Conservation (phyloP, 2,113 vertebrate species). For the Aegithalos caudatus region DNA sequence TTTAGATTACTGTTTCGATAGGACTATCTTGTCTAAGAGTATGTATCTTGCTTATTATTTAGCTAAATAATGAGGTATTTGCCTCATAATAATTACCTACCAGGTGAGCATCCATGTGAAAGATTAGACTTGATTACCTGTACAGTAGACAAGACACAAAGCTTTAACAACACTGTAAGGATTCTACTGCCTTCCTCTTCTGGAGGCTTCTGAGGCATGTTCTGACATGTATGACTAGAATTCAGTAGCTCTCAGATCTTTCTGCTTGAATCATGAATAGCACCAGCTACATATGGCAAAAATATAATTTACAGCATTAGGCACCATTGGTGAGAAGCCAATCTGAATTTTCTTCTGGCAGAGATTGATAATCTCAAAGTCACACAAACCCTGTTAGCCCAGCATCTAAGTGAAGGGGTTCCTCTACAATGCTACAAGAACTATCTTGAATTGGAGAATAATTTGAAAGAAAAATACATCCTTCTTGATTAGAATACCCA, state of each 20-base stretch:
- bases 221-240: neutral
- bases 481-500: neutral
- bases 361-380: neutral
- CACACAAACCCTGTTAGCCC: neutral
- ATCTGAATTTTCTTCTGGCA: neutral
- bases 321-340: neutral
- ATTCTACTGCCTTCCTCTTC: neutral
- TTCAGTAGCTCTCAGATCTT: neutral
- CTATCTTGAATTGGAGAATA: neutral
- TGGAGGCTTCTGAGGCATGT: neutral
- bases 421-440: neutral
- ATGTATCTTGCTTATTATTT: neutral
- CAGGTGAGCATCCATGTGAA: neutral
- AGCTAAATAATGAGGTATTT: neutral
- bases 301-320: slow-evolving; percentile 8
- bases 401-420: neutral
- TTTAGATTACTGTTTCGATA: neutral
- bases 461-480: neutral
- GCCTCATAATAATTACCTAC: neutral
- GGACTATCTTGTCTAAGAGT: neutral
- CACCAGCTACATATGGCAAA: neutral
- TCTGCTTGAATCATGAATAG: neutral
- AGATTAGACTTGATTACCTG: neutral
- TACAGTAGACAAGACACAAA: neutral
- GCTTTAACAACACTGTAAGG: neutral